Base-by-base conservation (phyloP, 1,140 invertebrate species). In the Panulirus ornatus region DNA sequence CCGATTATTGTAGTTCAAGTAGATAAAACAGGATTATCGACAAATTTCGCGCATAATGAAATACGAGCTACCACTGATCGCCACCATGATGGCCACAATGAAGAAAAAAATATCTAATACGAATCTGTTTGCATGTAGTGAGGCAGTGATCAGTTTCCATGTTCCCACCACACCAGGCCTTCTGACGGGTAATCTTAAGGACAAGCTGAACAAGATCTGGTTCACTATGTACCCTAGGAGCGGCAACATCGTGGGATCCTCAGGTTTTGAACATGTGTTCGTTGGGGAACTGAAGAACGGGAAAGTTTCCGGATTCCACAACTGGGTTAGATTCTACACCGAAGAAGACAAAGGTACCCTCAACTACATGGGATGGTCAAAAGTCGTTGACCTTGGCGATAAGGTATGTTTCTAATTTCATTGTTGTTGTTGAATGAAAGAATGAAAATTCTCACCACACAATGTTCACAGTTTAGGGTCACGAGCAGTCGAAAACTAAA, bases 241-340 rank as follows among this genome's bases (percentile, higher is more conserved):
- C 0, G 95, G 95, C 92, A 96, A 96, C 27, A 96, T 95, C 93
- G 96, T 97, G 11, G 96, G 97, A 30, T 97, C 97, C 92, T 96
- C 96, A 38, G 97, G 97, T 1, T 98, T 98, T 93, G 97, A 98
- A 93, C 97, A 98, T 92, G 95, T 97, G 36, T 98, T 98, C 93
- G 94, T 98, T 1, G 96, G 97, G 0, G 97, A 98, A 95, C 94
- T 97, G 0, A 96, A 97, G 94, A 95, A 96, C 92, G 94, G 95
- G n/a, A 95, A 96, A 92, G 95, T 98, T 51, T 95, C 95, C 92
- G 97, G 97, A 16, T 94, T 98, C 84, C 97, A 98, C 93, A 98
- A 98, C 93, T 98, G 97, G 97, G 94, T 98, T n/a, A 97, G 96
- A 93, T 97, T 97, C 84, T 95, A 95, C 47, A 95, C 95, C 82